A percentile compares a stretch with the other conserved stretches of the same genome.
Evolutionary conservation across 2,797 vertebrate species (phyloP).

Genomic region (Gephyroberyx darwinii): DNA sequence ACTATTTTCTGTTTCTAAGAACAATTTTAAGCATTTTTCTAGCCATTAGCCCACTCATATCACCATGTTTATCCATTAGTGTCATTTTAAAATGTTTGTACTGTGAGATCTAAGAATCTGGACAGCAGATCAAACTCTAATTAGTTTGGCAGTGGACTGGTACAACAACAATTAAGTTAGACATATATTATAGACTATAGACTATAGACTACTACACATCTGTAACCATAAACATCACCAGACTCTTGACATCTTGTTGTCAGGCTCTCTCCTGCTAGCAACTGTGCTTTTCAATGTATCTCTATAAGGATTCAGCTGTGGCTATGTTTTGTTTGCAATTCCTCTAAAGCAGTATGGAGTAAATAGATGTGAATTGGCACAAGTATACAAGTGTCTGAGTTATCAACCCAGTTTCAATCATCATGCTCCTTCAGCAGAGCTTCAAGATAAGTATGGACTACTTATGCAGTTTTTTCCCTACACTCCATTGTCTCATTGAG

Average conservation of each 20-base stretch:
- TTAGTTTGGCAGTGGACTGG: neutral
- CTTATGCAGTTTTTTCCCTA: slow-evolving; percentile 14
- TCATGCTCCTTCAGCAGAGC: slow-evolving; percentile 25
- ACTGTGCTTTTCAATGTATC: slow-evolving; percentile 1
- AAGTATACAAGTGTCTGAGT: slow-evolving; percentile 26
- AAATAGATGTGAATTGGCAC: slow-evolving; percentile 5
- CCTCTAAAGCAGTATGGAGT: slow-evolving; percentile 12
- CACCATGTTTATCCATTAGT: neutral
- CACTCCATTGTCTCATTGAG: slow-evolving; percentile 48
- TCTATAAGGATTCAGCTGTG: slow-evolving; percentile 8
- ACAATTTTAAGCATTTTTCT: slow-evolving; percentile 4
- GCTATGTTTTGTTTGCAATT: slow-evolving; percentile 6
- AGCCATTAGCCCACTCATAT: neutral
- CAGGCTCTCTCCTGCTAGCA: neutral
- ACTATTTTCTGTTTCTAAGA: neutral
- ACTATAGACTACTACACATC: neutral
- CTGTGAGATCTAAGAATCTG: neutral
- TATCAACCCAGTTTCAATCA: slow-evolving; percentile 31
- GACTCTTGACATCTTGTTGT: neutral
- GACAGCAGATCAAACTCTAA: neutral
- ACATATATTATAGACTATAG: neutral
- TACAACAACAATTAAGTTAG: neutral
- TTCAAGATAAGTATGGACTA: slow-evolving; percentile 22
- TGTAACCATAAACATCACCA: neutral
- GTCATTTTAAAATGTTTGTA: neutral